Conservation (phyloP, 2,888 invertebrate genomes). For the Sinohyriopsis cumingii region DNA sequence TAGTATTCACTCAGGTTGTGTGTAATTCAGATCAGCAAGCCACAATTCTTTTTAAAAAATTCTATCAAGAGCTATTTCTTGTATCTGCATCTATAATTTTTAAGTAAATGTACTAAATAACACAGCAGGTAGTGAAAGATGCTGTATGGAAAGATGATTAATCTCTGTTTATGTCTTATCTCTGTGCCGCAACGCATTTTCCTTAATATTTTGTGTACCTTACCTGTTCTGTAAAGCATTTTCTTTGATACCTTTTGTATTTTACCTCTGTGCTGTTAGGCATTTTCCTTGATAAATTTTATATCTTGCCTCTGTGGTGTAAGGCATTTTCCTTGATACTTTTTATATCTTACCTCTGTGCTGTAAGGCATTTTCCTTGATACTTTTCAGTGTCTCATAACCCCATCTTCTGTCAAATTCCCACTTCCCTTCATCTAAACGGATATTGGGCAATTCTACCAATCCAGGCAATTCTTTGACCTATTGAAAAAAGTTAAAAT, state of each 20-base stretch:
- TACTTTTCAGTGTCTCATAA: conserved; percentile 74
- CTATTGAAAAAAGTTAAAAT: conserved; percentile 21
- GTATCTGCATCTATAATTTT: too few species aligned
- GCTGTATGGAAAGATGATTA: too few species aligned
- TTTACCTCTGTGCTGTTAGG: conserved; percentile 12
- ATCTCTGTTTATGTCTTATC: not conserved
- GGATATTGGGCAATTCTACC: conserved; percentile 65
- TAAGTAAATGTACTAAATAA: too few species aligned
- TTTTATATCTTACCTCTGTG: conserved; percentile 13
- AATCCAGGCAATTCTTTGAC: conserved; percentile 41
- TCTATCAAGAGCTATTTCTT: too few species aligned
- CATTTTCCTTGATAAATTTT: too few species aligned
- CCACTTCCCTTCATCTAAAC: conserved; percentile 81
- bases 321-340: conserved; percentile 3
- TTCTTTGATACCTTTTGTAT: conserved; percentile 2
- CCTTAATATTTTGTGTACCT: not conserved
- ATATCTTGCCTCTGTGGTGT: conserved; percentile 13
- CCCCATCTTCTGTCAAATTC: conserved; percentile 79
- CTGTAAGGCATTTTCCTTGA: conserved; percentile 58
- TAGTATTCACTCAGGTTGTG: too few species aligned
- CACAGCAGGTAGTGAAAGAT: too few species aligned
- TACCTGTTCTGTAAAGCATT: conserved; percentile 9
- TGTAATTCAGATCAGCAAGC: too few species aligned
- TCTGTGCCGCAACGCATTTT: conserved; percentile 7
- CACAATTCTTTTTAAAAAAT: too few species aligned